phyloP scores from a whole-genome alignment of 2,797 vertebrate genomes.

The Oryzias dopingdopingensis region DNA sequence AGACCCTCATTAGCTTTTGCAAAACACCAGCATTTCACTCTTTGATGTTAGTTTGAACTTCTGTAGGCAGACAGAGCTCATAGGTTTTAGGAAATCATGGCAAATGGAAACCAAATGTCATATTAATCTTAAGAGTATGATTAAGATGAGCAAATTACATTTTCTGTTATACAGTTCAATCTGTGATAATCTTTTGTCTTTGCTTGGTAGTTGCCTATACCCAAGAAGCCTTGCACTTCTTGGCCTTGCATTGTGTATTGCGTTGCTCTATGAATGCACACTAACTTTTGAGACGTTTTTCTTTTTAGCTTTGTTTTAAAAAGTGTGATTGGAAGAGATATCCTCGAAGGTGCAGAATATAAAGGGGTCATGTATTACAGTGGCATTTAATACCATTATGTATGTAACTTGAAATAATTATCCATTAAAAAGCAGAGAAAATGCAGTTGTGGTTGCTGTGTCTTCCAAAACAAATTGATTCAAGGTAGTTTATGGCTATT shows the following conservation, averaged over 20 bases:
- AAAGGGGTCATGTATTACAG: conserved; percentile 71
- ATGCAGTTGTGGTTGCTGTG: conserved; percentile 3
- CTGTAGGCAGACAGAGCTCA: conserved; percentile 41
- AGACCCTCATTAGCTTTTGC: conserved; percentile 37
- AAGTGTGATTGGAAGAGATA: conserved; percentile 54
- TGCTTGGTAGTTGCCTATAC: conserved; percentile 72
- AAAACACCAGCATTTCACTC: conserved; percentile 48
- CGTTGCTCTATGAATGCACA: conserved; percentile 67
- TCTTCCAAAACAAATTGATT: background rate
- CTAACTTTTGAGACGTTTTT: conserved; percentile 63
- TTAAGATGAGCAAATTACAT: conserved; percentile 38
- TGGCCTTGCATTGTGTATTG: conserved; percentile 65
- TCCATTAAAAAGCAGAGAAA: conserved; percentile 64
- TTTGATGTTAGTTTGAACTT: conserved; percentile 48
- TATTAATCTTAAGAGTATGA: conserved; percentile 49
- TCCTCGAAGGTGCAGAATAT: conserved; percentile 44
- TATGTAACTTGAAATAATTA: conserved; percentile 74
- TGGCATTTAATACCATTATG: conserved; percentile 75
- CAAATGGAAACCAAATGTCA: conserved; percentile 46
- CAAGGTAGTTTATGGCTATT: too few relatives aligned
- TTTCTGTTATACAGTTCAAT: conserved; percentile 60
- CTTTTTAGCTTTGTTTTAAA: conserved; percentile 63
- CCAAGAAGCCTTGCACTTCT: conserved; percentile 69
- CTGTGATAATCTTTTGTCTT: conserved; percentile 64
- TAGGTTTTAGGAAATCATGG: conserved; percentile 49